Percentiles rank a stretch among this genome's conserved stretches.
Evolutionary conservation across 2,113 vertebrate genomes (phyloP).

Genomic region (Penelope pileata): DNA sequence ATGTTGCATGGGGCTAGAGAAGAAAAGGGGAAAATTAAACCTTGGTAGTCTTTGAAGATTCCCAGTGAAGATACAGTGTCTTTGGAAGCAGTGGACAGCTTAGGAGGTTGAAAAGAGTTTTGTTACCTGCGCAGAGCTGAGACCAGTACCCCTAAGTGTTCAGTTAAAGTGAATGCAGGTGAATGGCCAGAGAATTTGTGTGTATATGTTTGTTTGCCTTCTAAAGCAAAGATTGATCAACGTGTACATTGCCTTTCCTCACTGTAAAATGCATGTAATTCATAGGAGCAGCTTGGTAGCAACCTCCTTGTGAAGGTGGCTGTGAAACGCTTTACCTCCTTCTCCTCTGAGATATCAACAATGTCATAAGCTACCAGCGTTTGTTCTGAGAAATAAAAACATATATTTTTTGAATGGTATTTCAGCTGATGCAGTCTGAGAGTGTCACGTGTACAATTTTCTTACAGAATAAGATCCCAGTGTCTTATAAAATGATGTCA

Average conservation of each 20-base stretch:
- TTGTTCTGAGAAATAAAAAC: not conserved
- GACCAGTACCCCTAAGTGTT: not conserved
- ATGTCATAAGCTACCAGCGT: not conserved
- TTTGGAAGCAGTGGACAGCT: conserved; percentile 37
- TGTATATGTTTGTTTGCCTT: not conserved
- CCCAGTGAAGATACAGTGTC: not conserved
- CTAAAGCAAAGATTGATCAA: not conserved
- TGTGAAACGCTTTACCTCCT: not conserved
- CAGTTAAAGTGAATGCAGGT: not conserved
- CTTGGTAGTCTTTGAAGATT: conserved; percentile 10
- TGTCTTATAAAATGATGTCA: not conserved
- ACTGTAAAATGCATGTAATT: not conserved
- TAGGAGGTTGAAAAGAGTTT: conserved; percentile 24
- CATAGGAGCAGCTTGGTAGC: not conserved
- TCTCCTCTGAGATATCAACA: not conserved
- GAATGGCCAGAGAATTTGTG: not conserved
- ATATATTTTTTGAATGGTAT: not conserved
- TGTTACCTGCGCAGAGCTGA: not conserved
- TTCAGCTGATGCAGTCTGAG: not conserved
- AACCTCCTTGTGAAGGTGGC: not conserved
- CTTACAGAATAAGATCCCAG: not conserved
- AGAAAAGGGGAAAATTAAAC: not conserved
- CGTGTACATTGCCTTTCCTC: not conserved
- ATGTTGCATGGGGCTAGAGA: not conserved
- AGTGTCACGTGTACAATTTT: not conserved